Conservation (phyloP, 2,797 vertebrate species). For the Acanthis flammea region DNA sequence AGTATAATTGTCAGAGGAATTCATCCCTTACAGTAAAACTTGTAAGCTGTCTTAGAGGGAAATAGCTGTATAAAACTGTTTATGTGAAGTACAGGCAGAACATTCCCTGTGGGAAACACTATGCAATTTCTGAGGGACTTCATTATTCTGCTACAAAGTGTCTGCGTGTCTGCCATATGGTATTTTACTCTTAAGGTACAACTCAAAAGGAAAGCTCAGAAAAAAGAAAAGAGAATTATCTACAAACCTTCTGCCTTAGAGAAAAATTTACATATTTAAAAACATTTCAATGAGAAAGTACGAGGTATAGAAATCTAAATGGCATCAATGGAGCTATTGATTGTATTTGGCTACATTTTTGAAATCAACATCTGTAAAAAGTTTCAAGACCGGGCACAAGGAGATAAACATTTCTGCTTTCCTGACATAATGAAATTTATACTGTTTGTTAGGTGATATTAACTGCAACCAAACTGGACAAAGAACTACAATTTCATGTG, state of each 20-base stretch:
- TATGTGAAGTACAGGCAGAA: slow-evolving; percentile 32
- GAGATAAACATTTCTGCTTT: neutral
- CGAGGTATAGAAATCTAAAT: neutral
- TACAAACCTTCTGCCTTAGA: neutral
- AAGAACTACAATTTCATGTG: neutral
- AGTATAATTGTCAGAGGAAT: neutral
- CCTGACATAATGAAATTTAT: neutral
- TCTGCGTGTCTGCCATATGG: slow-evolving; percentile 61
- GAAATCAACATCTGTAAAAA: neutral
- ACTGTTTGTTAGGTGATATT: neutral
- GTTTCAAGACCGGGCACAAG: neutral
- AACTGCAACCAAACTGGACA: neutral
- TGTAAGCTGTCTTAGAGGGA: neutral
- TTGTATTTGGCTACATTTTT: neutral
- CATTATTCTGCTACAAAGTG: slow-evolving; percentile 53
- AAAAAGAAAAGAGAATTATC: slow-evolving; percentile 12
- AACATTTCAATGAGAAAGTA: neutral
- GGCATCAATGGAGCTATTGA: neutral
- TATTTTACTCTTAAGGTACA: slow-evolving; percentile 66
- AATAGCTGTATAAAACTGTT: slow-evolving; percentile 39
- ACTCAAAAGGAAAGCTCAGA: slow-evolving; percentile 29
- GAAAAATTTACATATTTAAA: slow-evolving; percentile 10
- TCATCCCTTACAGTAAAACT: neutral
- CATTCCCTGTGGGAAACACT: slow-evolving; percentile 6
- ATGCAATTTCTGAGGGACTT: slow-evolving; percentile 58